Evolutionary conservation across 2,113 vertebrate genomes (phyloP), one percentile per base, ranked within the genome.

Genomic region (Oryzias melastigma): DNA sequence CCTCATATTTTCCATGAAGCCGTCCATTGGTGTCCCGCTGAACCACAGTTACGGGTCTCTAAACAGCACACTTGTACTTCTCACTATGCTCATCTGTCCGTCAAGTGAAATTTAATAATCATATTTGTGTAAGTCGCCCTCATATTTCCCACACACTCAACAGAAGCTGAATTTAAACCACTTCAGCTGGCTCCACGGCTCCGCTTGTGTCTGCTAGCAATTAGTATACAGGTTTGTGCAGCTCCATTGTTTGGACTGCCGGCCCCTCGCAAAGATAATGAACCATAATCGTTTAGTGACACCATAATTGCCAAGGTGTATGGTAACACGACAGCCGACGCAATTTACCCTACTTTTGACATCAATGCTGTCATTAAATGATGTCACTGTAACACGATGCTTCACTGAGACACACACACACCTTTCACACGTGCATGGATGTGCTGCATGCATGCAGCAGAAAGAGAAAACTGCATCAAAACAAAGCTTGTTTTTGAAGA

Each of bases 221-320:
- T 90, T 88, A 89, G 78, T 64, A 56, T 65, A 70, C 48, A 78
- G 68, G 71, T 87, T 88, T 81, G 78, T 78, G 80, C 68, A 46
- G 80, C 48, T 64, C 77, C 77, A 78, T 85, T 89, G 80, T 89
- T 88, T 86, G 71, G 81, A 74, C 75, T 85, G 77, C 77, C 52
- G 66, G 53, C 74, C 71, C 73, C 69, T 85, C 64, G 18, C 35
- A 71, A 63, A 87, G 85, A 87, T 88, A 89, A 89, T 90, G 78
- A 87, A 63, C 77, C 81, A 82, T 91, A 91, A 88, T 90, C 67
- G 49, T 47, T 83, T 83, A 89, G 81, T 84, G 88, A 88, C 78
- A 57, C 73, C 53, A n/a, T 89, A 91, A 90, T 88, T 80, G 82
- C 74, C 12, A 76, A 87, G 84, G 87, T 89, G 82, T 86, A 85